Percentiles rank a stretch among this genome's conserved stretches.
phyloP scores from a whole-genome alignment of 2,113 vertebrate genomes.

The Chaenocephalus aceratus region DNA sequence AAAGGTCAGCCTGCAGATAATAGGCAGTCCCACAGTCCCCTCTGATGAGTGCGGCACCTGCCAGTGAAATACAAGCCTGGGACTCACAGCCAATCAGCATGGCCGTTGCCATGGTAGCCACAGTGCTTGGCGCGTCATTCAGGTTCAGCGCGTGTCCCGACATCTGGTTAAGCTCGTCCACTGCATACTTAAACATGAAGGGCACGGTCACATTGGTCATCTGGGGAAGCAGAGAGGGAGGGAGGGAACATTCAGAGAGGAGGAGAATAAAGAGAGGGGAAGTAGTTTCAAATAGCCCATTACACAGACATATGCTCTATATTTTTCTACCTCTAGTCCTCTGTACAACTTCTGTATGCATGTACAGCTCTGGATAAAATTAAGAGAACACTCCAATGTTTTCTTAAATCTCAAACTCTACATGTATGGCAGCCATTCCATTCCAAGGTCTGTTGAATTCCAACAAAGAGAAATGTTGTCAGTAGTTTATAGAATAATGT shows the following conservation, averaged over 20 bases:
- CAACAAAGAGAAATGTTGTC: no score
- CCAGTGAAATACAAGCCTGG: constrained; percentile 76
- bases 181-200: constrained; percentile 99
- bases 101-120: constrained; percentile 95
- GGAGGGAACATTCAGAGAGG: constrained; percentile 38
- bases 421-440: no score
- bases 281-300: constrained; percentile 47
- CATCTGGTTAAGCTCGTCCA: constrained; percentile 97
- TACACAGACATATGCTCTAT: constrained; percentile 41
- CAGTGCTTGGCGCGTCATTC: constrained; percentile 91
- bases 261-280: constrained; percentile 3
- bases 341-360: background rate
- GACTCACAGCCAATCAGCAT: constrained; percentile 98
- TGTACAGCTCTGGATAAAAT: no score
- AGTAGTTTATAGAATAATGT: no score
- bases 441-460: no score
- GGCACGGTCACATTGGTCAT: constrained; percentile 95
- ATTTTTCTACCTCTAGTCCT: constrained; percentile 11
- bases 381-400: no score
- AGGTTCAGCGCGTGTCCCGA: constrained; percentile 96
- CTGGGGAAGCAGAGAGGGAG: constrained; percentile 77
- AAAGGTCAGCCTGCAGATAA: constrained; percentile 84
- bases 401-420: no score
- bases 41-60: constrained; percentile 77
- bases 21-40: constrained; percentile 72